Conservation (phyloP, 1,140 invertebrate genomes). For the Hycleus phaleratus region DNA sequence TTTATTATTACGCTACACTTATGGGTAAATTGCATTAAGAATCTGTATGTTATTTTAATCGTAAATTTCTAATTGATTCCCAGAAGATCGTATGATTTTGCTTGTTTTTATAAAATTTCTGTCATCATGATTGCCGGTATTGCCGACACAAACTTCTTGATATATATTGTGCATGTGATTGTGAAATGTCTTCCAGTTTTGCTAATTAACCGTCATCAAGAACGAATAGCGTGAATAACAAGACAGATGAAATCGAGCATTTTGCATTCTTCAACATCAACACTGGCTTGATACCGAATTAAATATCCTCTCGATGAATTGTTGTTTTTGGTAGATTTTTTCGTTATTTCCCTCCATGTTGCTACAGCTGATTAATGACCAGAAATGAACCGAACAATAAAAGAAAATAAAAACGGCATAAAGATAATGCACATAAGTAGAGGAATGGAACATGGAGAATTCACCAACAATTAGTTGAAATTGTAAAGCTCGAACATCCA, state of each 20-base stretch:
- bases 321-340: too few species aligned
- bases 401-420: neutral
- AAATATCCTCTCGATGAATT: too few species aligned
- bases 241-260: neutral
- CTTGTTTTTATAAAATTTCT: too few species aligned
- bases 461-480: slow-evolving; percentile 9
- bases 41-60: neutral
- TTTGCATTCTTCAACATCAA: neutral
- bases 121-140: too few species aligned
- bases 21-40: neutral
- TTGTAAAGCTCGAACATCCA: neutral
- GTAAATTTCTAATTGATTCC: too few species aligned
- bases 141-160: too few species aligned
- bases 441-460: neutral
- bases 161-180: too few species aligned
- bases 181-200: slow-evolving; percentile 2
- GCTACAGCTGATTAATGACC: neutral
- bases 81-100: too few species aligned
- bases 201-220: slow-evolving; percentile 4
- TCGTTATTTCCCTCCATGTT: neutral
- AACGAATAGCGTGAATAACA: slow-evolving; percentile 1
- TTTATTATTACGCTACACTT: neutral
- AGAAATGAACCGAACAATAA: neutral
- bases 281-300: neutral
- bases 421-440: too few species aligned